A percentile compares a stretch with the other conserved stretches of the same genome.
Conservation (phyloP, 92 coral and sea anemone genomes). For the Pocillopora meandrina region DNA sequence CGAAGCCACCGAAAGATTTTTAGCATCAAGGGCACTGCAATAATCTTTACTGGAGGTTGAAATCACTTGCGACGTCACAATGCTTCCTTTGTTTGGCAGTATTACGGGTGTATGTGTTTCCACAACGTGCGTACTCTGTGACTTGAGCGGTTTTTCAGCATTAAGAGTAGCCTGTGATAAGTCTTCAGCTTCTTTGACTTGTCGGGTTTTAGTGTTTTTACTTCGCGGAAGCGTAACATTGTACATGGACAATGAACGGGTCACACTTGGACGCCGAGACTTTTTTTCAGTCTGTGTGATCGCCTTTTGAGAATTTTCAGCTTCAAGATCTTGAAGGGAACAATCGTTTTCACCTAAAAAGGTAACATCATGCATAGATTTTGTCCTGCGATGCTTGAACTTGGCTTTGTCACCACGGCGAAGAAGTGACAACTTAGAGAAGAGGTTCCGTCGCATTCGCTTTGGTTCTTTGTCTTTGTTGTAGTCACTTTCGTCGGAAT, state of each 20-base stretch:
- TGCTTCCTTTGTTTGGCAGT: not conserved
- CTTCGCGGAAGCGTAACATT: conserved; percentile 16
- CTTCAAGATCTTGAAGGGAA: conserved; percentile 4
- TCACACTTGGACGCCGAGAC: conserved; percentile 12
- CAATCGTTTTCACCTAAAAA: conserved; percentile 32
- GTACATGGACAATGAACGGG: conserved; percentile 37
- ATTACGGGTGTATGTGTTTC: not conserved
- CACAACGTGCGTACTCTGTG: not conserved
- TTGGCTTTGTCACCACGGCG: conserved; percentile 29
- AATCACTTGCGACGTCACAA: not conserved
- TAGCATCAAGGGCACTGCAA: not conserved
- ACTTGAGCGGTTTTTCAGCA: no score
- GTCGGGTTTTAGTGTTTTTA: conserved; percentile 10
- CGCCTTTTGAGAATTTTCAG: not conserved
- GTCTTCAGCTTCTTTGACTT: conserved; percentile 36
- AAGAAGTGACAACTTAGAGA: conserved; percentile 27
- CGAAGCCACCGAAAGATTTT: not conserved
- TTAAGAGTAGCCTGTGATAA: not conserved
- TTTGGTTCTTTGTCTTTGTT: conserved; percentile 14
- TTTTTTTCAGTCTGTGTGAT: conserved; percentile 8
- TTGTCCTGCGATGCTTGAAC: conserved; percentile 39
- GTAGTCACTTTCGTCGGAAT: conserved; percentile 34
- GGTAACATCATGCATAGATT: conserved; percentile 58
- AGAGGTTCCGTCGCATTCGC: conserved; percentile 20
- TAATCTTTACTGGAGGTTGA: conserved; percentile 1